Conservation (phyloP, 2,797 vertebrate genomes). For the Acrossocheilus fasciatus region DNA sequence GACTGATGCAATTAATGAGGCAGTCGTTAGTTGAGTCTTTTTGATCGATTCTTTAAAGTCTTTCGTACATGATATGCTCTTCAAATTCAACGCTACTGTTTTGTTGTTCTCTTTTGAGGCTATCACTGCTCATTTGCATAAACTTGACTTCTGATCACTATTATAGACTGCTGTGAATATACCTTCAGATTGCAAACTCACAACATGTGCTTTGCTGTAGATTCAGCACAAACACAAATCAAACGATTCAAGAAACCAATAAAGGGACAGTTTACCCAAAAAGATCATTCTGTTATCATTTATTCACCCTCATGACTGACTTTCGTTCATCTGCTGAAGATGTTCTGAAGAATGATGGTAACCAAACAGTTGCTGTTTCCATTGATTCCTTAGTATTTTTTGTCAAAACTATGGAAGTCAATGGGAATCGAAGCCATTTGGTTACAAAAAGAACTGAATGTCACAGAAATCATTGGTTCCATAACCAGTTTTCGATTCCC, state of each 20-base stretch:
- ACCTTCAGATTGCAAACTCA: neutral
- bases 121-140: neutral
- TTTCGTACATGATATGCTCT: neutral
- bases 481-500: neutral
- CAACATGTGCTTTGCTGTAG: neutral
- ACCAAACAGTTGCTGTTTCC: neutral
- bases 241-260: neutral
- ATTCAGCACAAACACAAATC: neutral
- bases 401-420: neutral
- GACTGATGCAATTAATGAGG: neutral
- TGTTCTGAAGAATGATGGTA: neutral
- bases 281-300: neutral
- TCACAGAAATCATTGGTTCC: neutral
- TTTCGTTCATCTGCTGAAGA: neutral
- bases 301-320: neutral
- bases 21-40: neutral
- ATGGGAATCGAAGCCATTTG: neutral
- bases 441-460: neutral
- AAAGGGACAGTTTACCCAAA: neutral
- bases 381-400: neutral
- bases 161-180: neutral
- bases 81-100: neutral
- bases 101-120: neutral
- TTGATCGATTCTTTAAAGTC: neutral
- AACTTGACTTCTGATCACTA: neutral